A percentile compares a stretch with the other conserved stretches of the same genome.
Evolutionary conservation across 2,888 invertebrate genomes (phyloP).

Genomic region (Dusona sp.): DNA sequence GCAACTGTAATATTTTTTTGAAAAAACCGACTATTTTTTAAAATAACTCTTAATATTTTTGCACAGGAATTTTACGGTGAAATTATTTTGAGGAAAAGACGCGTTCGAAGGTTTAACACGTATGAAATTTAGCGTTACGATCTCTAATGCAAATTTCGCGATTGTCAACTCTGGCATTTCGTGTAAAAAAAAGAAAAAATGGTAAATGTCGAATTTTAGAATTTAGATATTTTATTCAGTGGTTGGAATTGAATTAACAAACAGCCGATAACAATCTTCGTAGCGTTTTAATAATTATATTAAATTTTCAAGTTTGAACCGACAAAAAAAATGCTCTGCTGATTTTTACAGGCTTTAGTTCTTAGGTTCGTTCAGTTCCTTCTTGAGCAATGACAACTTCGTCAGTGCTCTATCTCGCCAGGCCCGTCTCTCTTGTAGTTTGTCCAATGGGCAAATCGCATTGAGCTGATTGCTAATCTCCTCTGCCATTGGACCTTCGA

Average conservation of each 20-base stretch:
- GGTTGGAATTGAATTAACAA: background rate
- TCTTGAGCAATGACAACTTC: conserved; percentile 92
- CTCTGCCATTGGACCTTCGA: conserved; percentile 89
- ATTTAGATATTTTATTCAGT: background rate
- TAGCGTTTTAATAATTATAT: background rate
- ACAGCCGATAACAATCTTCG: background rate
- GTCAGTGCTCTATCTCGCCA: conserved; percentile 95
- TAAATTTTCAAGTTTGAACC: background rate
- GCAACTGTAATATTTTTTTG: too few species aligned
- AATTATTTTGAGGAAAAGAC: too few species aligned
- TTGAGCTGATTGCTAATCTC: conserved; percentile 91
- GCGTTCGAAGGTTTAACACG: too few species aligned
- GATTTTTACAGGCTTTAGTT: background rate
- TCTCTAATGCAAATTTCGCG: too few species aligned
- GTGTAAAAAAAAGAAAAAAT: too few species aligned
- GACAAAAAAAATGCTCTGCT: background rate
- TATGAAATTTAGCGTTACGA: too few species aligned
- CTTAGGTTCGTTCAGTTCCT: conserved; percentile 87
- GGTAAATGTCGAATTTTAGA: background rate
- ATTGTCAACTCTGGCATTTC: too few species aligned
- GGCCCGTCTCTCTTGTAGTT: conserved; percentile 90
- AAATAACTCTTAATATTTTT: too few species aligned
- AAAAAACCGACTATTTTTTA: too few species aligned
- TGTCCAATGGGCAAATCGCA: conserved; percentile 90
- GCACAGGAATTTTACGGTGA: too few species aligned